Evolutionary conservation across 2,888 invertebrate genomes (phyloP).

Genomic region (Drosophila nigricruria): DNA sequence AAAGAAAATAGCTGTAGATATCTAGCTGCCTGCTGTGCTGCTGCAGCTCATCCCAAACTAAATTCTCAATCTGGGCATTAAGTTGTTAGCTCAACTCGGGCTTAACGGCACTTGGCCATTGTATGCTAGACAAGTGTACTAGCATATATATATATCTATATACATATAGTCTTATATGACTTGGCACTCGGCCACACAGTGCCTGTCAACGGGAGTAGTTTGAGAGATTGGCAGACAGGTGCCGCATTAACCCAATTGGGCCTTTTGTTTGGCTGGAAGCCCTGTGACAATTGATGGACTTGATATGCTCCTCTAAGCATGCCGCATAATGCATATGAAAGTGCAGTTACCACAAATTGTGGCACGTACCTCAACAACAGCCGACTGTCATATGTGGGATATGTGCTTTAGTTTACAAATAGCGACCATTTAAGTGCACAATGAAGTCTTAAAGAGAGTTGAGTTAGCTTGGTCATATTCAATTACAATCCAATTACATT

Average conservation of each 20-base stretch:
- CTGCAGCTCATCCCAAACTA: conserved; percentile 35
- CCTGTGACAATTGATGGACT: conserved; percentile 55
- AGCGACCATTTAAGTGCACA: not conserved
- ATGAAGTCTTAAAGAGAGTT: not conserved
- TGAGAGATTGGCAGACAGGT: conserved; percentile 32
- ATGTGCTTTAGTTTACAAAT: not conserved
- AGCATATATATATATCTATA: not conserved
- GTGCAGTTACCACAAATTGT: conserved; percentile 14
- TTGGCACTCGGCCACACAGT: conserved; percentile 45
- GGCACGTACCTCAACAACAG: conserved; percentile 4
- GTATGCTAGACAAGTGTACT: not conserved
- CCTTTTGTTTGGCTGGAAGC: conserved; percentile 34
- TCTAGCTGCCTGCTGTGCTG: conserved; percentile 50
- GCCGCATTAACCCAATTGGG: conserved; percentile 47
- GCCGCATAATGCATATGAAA: conserved; percentile 42
- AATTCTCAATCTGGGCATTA: conserved; percentile 34
- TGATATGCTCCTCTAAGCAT: conserved; percentile 50
- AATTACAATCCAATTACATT: conserved; percentile 6
- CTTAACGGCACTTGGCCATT: conserved; percentile 38
- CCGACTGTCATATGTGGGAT: conserved; percentile 13
- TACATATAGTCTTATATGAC: conserved; percentile 19
- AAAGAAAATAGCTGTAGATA: conserved; percentile 60
- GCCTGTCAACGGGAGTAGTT: conserved; percentile 19
- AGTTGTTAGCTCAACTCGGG: conserved; percentile 39
- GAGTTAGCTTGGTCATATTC: not conserved